Percentiles rank a stretch among this genome's conserved stretches.
These are phyloP conservation scores for Agrilus planipennis DNA, from an alignment of 1,140 invertebrate species.

Conservation along the genomic window DNA sequence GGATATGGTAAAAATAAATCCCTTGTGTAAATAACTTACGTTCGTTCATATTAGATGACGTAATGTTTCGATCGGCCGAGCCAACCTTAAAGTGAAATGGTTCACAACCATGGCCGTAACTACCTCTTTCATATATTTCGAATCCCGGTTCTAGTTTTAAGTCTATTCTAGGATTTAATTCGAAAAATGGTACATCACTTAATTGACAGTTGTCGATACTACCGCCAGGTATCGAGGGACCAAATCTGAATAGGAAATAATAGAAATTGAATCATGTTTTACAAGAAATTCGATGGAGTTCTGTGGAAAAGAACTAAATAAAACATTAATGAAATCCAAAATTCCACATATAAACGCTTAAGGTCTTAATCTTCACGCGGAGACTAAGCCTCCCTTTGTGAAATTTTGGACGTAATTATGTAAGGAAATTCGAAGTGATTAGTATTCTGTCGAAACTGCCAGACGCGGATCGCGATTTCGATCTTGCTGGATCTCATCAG, in stretches of 20 bases:
- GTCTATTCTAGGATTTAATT: slow-evolving; percentile 46
- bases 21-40: slow-evolving; percentile 16
- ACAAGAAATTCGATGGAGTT: too few relatives aligned
- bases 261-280: not conserved
- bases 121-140: slow-evolving; percentile 64
- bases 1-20: too few relatives aligned
- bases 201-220: slow-evolving; percentile 57
- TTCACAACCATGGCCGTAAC: slow-evolving; percentile 66
- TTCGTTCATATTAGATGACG: slow-evolving; percentile 21
- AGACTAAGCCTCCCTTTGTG: too few relatives aligned
- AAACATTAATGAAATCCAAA: too few relatives aligned
- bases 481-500: too few relatives aligned
- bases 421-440: too few relatives aligned
- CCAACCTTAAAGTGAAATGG: slow-evolving; percentile 37
- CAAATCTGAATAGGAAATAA: slow-evolving; percentile 40
- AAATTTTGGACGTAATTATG: too few relatives aligned
- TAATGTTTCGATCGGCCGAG: slow-evolving; percentile 10
- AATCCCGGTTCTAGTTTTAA: slow-evolving; percentile 48
- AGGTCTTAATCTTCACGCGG: too few relatives aligned
- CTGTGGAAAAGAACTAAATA: too few relatives aligned
- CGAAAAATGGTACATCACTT: slow-evolving; percentile 54
- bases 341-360: too few relatives aligned
- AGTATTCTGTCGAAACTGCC: too few relatives aligned
- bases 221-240: slow-evolving; percentile 45
- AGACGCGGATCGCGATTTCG: too few relatives aligned